Base-by-base conservation (phyloP, 2,888 invertebrate species). In the Notodromas monacha region DNA sequence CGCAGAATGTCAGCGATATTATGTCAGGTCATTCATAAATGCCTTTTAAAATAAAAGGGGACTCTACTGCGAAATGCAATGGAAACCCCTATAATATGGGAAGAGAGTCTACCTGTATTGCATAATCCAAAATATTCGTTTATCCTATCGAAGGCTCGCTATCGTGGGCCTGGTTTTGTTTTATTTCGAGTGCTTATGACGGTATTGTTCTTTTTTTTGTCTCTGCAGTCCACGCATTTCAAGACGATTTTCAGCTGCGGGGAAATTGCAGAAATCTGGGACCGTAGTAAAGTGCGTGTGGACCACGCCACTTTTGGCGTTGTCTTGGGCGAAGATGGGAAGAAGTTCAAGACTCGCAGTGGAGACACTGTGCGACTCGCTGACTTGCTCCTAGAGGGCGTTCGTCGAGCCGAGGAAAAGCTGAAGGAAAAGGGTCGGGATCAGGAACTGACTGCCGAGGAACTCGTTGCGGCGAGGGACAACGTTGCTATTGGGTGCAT, bases 291-390 rank as follows among this genome's bases (percentile, higher is more conserved):
- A 33, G 61, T 63, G 34, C 61, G 69, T 33, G 54, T 84, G 2
- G 81, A 89, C 48, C 79, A 81, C 52, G 76, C 92, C 10, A 69
- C 68, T 2, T 96, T 96, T 49, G 96, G 96, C 10, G 74, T 92
- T 4, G 96, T 96, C 0, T 54, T 96, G 3, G 96, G 96, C 10
- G 92, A 89, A 50, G 92, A 96, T 52, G 81, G 76, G 44, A 96
- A 96, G 48, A 96, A 92, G 51, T 92, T 96, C 45, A 96, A 96
- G 51, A 92, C 92, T 2, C 61, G 96, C 28, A 86, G 89, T 2
- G 92, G 92, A 1, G 92, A 89, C 36, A 81, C 86, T 0, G 68
- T 99, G 0, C 65, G 72, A 39, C 56, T 96, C 4, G 58, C 60
- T 4, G 73, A 84, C 37, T 57, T 96, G 27, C 54, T 96, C 4